Evolutionary conservation across 37 sponge, comb jelly and placozoan species (phyloP).

Genomic region (Crambe crambe): DNA sequence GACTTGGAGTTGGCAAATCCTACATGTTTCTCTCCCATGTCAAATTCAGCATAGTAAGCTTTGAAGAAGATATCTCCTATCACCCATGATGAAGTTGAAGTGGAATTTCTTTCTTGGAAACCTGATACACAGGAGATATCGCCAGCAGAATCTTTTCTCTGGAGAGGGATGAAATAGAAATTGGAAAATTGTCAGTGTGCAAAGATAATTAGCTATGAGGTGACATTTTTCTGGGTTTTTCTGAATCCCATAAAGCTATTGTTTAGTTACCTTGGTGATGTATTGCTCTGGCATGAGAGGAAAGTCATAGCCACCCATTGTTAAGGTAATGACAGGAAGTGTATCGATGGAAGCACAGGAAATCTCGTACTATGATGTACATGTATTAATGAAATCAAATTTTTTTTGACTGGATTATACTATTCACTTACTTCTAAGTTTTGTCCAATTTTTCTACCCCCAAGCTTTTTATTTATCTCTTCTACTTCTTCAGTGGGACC

Average conservation of each 20-base stretch:
- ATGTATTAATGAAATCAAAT: too few species aligned
- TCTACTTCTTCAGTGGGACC: conserved; percentile 70
- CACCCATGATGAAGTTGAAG: conserved; percentile 73
- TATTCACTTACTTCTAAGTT: too few species aligned
- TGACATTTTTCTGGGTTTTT: too few species aligned
- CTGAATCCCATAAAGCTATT: too few species aligned
- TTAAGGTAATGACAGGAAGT: conserved; percentile 58
- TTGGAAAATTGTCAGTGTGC: neutral
- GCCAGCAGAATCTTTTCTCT: neutral
- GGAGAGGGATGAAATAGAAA: neutral
- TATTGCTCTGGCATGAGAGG: conserved; percentile 67
- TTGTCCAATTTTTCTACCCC: conserved; percentile 31
- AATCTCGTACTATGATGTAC: too few species aligned
- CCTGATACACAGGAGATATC: conserved; percentile 94
- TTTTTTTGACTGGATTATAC: too few species aligned
- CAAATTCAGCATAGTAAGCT: conserved; percentile 91
- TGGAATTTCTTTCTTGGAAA: conserved; percentile 79
- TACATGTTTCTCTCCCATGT: conserved; percentile 73
- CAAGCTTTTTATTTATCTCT: conserved; percentile 59
- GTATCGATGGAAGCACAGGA: too few species aligned
- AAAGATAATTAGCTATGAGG: too few species aligned
- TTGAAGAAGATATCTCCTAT: conserved; percentile 95
- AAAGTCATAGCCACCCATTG: conserved; percentile 35
- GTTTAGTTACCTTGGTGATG: conserved; percentile 66
- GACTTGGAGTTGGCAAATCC: conserved; percentile 71